phyloP scores from a whole-genome alignment of 2,888 invertebrate species.

The Ectemnius continuus region DNA sequence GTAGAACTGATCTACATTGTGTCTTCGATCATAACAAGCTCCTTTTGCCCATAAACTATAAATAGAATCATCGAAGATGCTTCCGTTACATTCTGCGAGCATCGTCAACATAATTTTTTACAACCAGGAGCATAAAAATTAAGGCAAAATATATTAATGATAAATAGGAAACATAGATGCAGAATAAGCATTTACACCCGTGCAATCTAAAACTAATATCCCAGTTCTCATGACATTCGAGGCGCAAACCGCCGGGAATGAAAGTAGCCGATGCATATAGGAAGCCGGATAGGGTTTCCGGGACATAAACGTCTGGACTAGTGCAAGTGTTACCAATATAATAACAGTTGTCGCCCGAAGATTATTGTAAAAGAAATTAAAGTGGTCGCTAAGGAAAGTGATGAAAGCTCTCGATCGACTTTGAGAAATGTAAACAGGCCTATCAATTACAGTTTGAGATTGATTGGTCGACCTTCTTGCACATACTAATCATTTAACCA shows the following conservation, averaged over 20 bases:
- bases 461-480: too few species aligned
- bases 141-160: too few species aligned
- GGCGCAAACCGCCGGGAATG: not conserved
- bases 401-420: not conserved
- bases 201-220: not conserved
- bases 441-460: too few species aligned
- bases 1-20: slow-evolving; percentile 18
- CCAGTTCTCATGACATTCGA: slow-evolving; percentile 1
- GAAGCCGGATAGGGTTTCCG: slow-evolving; percentile 4
- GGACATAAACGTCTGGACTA: not conserved
- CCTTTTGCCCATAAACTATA: too few species aligned
- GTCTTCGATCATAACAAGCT: not conserved
- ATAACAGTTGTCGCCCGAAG: not conserved
- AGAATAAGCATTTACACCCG: too few species aligned
- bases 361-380: not conserved
- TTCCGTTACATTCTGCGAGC: too few species aligned
- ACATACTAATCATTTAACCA: too few species aligned
- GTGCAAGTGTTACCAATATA: not conserved
- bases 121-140: too few species aligned
- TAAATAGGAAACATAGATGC: too few species aligned
- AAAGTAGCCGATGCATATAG: not conserved
- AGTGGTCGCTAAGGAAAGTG: not conserved
- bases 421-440: not conserved
- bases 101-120: too few species aligned
- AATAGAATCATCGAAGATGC: too few species aligned